Evolutionary conservation across 2,888 invertebrate genomes (phyloP).

Genomic region (Sarcophaga caerulescens): DNA sequence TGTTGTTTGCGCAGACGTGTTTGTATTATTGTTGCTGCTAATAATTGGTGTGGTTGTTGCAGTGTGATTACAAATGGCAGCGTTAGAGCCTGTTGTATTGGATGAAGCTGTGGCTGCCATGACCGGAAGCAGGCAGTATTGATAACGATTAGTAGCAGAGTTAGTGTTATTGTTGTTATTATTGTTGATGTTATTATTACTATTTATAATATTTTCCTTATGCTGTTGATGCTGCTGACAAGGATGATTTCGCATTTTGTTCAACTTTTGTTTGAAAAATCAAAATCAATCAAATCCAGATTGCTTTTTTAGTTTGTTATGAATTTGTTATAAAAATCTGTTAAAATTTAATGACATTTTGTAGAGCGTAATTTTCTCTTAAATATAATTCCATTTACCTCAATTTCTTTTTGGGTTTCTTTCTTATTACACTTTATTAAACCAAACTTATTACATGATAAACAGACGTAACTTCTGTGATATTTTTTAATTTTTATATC

Average conservation of each 20-base stretch:
- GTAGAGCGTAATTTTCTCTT: conserved; percentile 21
- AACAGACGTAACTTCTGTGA: conserved; percentile 11
- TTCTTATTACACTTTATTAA: conserved; percentile 28
- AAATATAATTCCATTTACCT: conserved; percentile 20
- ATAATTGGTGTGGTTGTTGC: conserved; percentile 33
- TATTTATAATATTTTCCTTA: conserved; percentile 56
- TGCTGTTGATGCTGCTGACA: conserved; percentile 64
- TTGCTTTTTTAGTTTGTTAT: conserved; percentile 14
- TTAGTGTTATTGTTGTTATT: conserved; percentile 56
- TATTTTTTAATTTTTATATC: background rate
- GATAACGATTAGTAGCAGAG: conserved; percentile 73
- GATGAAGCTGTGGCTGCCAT: conserved; percentile 54
- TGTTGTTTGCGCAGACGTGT: conserved; percentile 25
- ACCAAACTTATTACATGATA: conserved; percentile 47
- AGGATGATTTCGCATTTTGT: conserved; percentile 66
- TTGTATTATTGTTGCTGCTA: conserved; percentile 27
- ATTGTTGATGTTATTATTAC: conserved; percentile 43
- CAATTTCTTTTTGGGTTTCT: conserved; percentile 13
- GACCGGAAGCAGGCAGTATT: conserved; percentile 69
- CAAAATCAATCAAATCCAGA: background rate
- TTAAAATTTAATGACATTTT: conserved; percentile 58
- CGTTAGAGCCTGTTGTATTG: conserved; percentile 37
- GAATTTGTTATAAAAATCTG: too few species aligned
- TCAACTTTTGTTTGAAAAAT: background rate
- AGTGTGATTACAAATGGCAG: conserved; percentile 59